Conservation (phyloP, 2,113 vertebrate genomes). For the Coracopsis vasa region DNA sequence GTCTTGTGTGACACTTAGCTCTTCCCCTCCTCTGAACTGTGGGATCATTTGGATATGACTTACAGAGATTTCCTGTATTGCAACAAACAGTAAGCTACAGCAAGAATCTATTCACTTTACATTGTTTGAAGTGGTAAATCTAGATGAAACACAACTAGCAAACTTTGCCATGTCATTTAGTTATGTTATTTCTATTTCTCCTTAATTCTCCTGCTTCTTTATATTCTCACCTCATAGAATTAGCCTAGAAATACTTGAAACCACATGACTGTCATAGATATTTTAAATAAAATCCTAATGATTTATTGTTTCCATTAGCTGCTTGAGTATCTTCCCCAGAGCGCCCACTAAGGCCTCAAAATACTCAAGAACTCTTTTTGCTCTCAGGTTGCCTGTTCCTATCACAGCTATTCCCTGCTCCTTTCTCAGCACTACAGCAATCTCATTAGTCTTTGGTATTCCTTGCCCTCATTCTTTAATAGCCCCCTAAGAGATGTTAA, state of each 20-base stretch:
- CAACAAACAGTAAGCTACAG: background rate
- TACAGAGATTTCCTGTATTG: background rate
- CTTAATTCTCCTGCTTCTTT: background rate
- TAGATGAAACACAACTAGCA: background rate
- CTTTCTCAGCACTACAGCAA: background rate
- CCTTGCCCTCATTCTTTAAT: background rate
- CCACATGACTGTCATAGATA: background rate
- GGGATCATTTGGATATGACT: background rate
- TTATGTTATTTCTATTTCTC: background rate
- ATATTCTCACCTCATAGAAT: background rate
- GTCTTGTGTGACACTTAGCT: background rate
- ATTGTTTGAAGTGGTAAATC: background rate
- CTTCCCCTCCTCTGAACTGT: background rate
- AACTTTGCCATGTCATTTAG: background rate
- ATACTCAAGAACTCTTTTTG: background rate
- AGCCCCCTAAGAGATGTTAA: background rate
- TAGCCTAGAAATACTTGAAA: background rate
- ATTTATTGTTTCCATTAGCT: background rate
- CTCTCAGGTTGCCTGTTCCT: background rate
- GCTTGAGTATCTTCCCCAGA: background rate
- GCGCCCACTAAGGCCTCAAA: background rate
- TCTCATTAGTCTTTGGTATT: background rate
- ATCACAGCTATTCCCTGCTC: background rate
- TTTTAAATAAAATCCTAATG: slow-evolving; percentile 1
- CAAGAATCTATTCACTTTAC: background rate